Conservation (phyloP, 1,140 invertebrate species). For the Temnothorax nylanderi region DNA sequence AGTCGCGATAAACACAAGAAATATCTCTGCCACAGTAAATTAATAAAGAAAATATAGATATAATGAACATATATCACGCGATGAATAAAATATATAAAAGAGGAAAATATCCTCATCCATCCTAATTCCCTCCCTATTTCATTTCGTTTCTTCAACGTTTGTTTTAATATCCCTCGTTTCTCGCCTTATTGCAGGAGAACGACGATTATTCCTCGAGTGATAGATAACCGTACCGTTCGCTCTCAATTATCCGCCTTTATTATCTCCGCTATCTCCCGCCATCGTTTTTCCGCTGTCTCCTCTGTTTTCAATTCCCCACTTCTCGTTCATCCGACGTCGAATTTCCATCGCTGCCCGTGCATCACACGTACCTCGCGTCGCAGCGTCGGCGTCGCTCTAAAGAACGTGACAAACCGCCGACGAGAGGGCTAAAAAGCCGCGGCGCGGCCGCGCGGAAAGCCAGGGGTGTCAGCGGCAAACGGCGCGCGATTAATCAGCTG, state of each 20-base stretch:
- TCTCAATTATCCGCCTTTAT: constrained; percentile 4
- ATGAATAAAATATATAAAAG: background rate
- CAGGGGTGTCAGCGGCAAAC: constrained; percentile 72
- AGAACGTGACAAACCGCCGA: constrained; percentile 62
- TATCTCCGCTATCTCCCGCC: background rate
- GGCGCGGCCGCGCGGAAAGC: constrained; percentile 42
- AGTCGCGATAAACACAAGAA: background rate
- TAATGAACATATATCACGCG: background rate
- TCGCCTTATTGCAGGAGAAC: background rate
- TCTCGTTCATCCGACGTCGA: constrained; percentile 21
- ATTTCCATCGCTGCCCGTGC: constrained; percentile 10
- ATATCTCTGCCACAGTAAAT: background rate
- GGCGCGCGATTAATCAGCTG: constrained; percentile 76
- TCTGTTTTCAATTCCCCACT: constrained; percentile 6
- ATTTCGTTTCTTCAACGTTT: background rate
- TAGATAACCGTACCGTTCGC: constrained; percentile 6
- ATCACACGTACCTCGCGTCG: constrained; percentile 18
- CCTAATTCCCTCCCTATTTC: background rate
- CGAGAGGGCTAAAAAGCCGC: constrained; percentile 43
- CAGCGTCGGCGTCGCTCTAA: background rate
- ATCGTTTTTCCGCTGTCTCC: constrained; percentile 12
- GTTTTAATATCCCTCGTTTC: background rate
- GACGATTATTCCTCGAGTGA: constrained; percentile 9
- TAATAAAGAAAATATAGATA: background rate
- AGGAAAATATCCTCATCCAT: background rate